Base-by-base conservation (phyloP, 2,888 invertebrate species). In the Dynastes maya region DNA sequence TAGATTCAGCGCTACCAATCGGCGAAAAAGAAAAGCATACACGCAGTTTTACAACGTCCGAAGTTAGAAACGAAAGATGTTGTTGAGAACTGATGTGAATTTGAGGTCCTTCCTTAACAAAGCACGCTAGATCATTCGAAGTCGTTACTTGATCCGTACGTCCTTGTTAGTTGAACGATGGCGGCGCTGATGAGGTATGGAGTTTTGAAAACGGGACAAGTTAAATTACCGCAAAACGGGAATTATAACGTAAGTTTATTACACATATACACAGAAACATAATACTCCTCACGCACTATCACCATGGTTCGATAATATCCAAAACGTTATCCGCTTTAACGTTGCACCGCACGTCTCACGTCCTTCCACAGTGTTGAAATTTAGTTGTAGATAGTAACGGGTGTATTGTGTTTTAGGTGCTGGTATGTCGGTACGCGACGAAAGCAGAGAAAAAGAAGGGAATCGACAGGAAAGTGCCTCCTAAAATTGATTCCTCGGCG, bases 121-220 rank as follows among this genome's bases (percentile, higher is more conserved):
- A 68, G 68, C 78, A 58, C 74, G 63, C 76, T 53, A n/a, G 53
- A 51, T 29, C 22, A 51, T 63, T 37, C 29, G 37, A 32, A 63
- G 70, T 77, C 71, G 58, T 37, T 51, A 63, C 70, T 71, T 71
- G n/a, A 61, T 71, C 63, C 61, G n/a, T 71, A 77, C 63, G 77
- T 49, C n/a, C 27, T 16, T 49, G 32, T 16, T 65, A 74, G 65
- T 67, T 71, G 72, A 86, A 91, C 90, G 87, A 92, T 92, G 92
- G 92, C 92, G 90, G 91, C 91, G 88, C 89, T 91, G 88, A 90
- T 90, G 87, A 90, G 89, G 90, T 90, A 90, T 90, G 89, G 88
- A 87, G 87, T 89, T 85, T 87, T 86, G 85, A 88, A 88, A 88
- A 87, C 87, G 84, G 86, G 83, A 83, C 86, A 83, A 85, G 80